Evolutionary conservation across 2,797 vertebrate species (phyloP).

Genomic region (Mycteria americana): DNA sequence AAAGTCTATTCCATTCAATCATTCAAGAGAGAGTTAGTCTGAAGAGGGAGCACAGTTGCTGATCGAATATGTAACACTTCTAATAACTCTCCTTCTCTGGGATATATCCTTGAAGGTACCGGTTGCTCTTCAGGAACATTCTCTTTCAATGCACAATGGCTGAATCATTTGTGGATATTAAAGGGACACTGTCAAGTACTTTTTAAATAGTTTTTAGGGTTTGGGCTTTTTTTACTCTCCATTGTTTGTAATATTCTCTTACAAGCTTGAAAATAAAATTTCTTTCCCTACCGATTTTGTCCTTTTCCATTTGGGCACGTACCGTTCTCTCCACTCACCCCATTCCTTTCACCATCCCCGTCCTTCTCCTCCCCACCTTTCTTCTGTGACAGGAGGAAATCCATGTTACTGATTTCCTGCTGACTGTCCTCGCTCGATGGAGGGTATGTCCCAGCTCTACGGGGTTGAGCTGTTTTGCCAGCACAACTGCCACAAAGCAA

Average conservation of each 20-base stretch:
- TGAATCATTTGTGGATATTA: slow-evolving; percentile 71
- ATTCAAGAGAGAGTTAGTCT: slow-evolving; percentile 30
- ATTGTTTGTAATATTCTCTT: slow-evolving; percentile 80
- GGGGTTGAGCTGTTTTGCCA: background rate
- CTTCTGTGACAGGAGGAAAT: background rate
- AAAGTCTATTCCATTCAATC: slow-evolving; percentile 32
- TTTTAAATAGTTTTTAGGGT: slow-evolving; percentile 80
- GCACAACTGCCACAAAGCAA: background rate
- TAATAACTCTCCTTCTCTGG: slow-evolving; percentile 57
- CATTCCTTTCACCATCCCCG: background rate
- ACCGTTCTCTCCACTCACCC: background rate
- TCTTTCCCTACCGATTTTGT: slow-evolving; percentile 73
- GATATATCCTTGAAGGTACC: slow-evolving; percentile 24
- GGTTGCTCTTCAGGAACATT: slow-evolving; percentile 64
- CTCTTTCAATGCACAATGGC: slow-evolving; percentile 71
- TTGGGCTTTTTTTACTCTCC: slow-evolving; percentile 76
- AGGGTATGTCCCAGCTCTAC: background rate
- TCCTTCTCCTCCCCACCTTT: background rate
- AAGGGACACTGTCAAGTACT: slow-evolving; percentile 77
- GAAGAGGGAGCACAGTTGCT: slow-evolving; percentile 42
- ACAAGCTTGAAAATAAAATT: slow-evolving; percentile 80
- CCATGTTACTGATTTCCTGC: background rate
- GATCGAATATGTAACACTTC: slow-evolving; percentile 23
- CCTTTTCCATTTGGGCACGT: slow-evolving; percentile 56
- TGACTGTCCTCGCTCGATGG: background rate